Evolutionary conservation across 2,888 invertebrate species (phyloP).

Genomic region (Elaeidobius kamerunicus): DNA sequence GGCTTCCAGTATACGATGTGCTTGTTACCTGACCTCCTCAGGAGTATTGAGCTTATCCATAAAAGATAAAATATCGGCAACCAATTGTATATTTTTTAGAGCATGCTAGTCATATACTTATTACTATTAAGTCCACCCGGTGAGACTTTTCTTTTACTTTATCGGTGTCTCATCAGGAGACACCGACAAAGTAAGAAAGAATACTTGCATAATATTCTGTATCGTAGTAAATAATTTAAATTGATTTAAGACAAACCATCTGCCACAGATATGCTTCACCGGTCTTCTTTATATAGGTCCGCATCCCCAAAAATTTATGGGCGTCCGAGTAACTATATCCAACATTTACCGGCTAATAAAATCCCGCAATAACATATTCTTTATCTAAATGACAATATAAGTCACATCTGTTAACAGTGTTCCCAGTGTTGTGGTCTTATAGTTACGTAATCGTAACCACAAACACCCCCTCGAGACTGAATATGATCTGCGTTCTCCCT

Average conservation of each 20-base stretch:
- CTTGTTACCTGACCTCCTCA: too few relatives aligned
- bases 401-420: conserved; percentile 33
- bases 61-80: too few relatives aligned
- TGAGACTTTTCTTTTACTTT: too few relatives aligned
- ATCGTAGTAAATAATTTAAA: too few relatives aligned
- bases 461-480: conserved; percentile 23
- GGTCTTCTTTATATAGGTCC: conserved; percentile 7
- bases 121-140: too few relatives aligned
- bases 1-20: too few relatives aligned
- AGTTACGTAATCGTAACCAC: conserved; percentile 29
- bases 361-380: conserved; percentile 36
- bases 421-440: conserved; percentile 26
- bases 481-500: conserved; percentile 22
- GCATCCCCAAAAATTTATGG: conserved; percentile 18
- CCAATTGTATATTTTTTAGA: too few relatives aligned
- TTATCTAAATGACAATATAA: conserved; percentile 34
- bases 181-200: too few relatives aligned
- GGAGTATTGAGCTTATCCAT: too few relatives aligned
- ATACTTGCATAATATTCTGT: too few relatives aligned
- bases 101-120: too few relatives aligned
- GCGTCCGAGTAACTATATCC: conserved; percentile 20
- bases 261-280: conserved; percentile 2
- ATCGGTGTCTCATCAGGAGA: neutral
- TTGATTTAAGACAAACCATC: conserved; percentile 1
- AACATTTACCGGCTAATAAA: conserved; percentile 37